These are phyloP conservation scores for Nannospalax galili DNA, from an alignment of 2,113 vertebrate genomes.

Conservation along the genomic window DNA sequence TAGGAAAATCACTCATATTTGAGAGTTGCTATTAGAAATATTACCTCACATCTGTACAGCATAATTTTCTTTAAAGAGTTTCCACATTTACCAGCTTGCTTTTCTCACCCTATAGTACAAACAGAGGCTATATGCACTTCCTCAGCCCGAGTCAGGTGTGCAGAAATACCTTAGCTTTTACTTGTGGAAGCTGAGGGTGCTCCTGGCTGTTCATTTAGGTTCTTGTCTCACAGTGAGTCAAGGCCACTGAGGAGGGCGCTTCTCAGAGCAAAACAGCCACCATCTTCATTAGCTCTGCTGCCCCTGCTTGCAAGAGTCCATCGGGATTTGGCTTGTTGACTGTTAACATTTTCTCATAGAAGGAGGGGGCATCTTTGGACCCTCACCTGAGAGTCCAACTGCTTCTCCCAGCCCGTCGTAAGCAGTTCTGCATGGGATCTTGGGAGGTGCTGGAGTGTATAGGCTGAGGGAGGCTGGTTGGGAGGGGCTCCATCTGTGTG, in stretches of 20 bases:
- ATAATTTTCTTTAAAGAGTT: conserved; percentile 36
- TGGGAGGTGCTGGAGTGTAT: not conserved
- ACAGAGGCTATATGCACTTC: not conserved
- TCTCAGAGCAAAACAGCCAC: not conserved
- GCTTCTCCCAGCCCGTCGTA: not conserved
- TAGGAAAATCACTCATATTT: not conserved
- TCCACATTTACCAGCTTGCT: not conserved
- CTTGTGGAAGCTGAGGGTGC: not conserved
- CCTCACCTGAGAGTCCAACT: not conserved
- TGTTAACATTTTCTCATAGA: not conserved
- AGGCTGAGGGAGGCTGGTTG: too few species aligned
- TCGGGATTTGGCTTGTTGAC: too few species aligned
- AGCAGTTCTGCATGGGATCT: not conserved
- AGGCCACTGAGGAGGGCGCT: not conserved
- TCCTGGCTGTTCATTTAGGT: not conserved
- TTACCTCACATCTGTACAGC: not conserved
- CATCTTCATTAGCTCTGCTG: not conserved
- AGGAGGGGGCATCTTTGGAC: not conserved
- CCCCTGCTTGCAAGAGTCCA: not conserved
- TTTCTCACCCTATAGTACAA: not conserved
- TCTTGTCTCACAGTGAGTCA: conserved; percentile 23
- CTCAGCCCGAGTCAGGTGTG: not conserved
- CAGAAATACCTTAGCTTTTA: not conserved
- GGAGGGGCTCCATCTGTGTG: too few species aligned
- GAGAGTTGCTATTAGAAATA: not conserved